Evolutionary conservation across 2,113 vertebrate genomes (phyloP), one percentile per base, ranked within the genome.

Genomic region (Speoplatyrhinus poulsoni): DNA sequence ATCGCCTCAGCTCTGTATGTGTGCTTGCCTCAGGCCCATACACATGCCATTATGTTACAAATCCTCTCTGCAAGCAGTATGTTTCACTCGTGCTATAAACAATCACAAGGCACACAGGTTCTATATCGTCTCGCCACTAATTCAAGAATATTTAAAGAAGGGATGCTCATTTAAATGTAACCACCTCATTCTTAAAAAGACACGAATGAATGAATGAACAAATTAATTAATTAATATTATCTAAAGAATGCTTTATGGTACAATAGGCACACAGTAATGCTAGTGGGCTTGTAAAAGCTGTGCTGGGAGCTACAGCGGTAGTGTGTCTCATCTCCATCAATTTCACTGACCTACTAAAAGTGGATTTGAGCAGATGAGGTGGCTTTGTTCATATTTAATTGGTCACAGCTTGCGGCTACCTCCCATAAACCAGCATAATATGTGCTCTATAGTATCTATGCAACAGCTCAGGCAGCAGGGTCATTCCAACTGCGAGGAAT

Each of bases 321-420:
- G 64, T 68, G 61, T 78, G 82, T 77, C 79, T 88, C 67, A 87
- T 87, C 82, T 86, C 82, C 78, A 83, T 85, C 90, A 87, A 72
- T 83, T 87, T 92, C 82, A 73, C 76, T 89, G 89, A 91, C 89
- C 90, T 91, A 91, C 88, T 88, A 92, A 90, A 80, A 87, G 80
- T 84, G 82, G 82, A 89, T 85, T 88, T 84, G 85, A 88, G 88
- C 87, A 89, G 88, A 91, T 89, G 91, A 90, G 85, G 81, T 86
- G 79, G 90, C 89, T 91, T 91, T 92, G 86, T 91, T 88, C 87
- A 84, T 82, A 81, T 90, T 89, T 90, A 91, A 92, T 90, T 92
- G 90, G 87, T 87, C 87, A 85, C 85, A 90, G 88, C 90, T 89
- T 84, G 80, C 66, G 47, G 88, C 83, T 86, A 88, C 76, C 84